Evolutionary conservation across 1,140 invertebrate species (phyloP).

Genomic region (Apis mellifera): Amel_HAv3.1 CM009938.2:2193001-2193500

Average conservation of each 20-base stretch:
- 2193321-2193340: not conserved
- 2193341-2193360: too few relatives aligned
- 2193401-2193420: too few relatives aligned
- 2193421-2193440: too few relatives aligned
- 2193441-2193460: too few relatives aligned
- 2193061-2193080: too few relatives aligned
- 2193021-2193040: too few relatives aligned
- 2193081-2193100: not conserved
- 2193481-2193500: too few relatives aligned
- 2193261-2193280: conserved; percentile 5
- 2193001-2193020: not conserved
- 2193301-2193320: too few relatives aligned
- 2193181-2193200: conserved; percentile 40
- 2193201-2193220: conserved; percentile 15
- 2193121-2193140: not conserved
- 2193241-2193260: not conserved
- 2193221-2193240: not conserved
- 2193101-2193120: not conserved
- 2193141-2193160: conserved; percentile 14
- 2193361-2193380: too few relatives aligned
- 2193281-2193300: not conserved
- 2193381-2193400: too few relatives aligned
- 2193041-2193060: not conserved
- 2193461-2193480: too few relatives aligned
- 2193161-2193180: conserved; percentile 9